A percentile compares a stretch with the other conserved stretches of the same genome.
These are phyloP conservation scores for Agonopterix heracliana DNA, from an alignment of 2,888 invertebrate species.

Conservation along the genomic window DNA sequence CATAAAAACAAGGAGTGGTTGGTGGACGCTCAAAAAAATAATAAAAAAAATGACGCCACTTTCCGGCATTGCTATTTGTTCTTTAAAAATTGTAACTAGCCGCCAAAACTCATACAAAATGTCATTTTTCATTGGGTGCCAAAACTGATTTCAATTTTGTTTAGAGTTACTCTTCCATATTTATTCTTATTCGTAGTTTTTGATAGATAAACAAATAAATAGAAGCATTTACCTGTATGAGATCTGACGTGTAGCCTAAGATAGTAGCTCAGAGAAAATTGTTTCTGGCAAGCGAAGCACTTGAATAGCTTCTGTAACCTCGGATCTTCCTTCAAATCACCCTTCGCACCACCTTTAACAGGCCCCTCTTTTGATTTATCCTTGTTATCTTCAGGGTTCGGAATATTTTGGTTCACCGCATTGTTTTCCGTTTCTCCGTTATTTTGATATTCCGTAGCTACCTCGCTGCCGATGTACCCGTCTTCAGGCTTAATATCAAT, in stretches of 20 bases:
- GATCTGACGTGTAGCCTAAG: constrained; percentile 62
- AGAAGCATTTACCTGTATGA: constrained; percentile 48
- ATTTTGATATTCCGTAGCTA: constrained; percentile 28
- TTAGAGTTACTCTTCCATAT: no score
- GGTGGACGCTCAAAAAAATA: no score
- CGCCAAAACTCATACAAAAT: no score
- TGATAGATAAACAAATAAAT: not conserved
- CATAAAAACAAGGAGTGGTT: no score
- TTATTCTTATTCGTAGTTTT: no score
- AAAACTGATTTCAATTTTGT: no score
- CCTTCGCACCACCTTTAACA: constrained; percentile 8
- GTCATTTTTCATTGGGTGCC: no score
- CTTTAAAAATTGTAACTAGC: no score
- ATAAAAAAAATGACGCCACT: no score
- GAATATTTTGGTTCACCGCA: constrained; percentile 5
- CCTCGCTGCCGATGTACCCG: constrained; percentile 58
- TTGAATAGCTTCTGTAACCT: constrained; percentile 60
- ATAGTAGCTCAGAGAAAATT: constrained; percentile 62
- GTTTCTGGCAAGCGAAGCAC: constrained; percentile 62
- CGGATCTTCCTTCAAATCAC: constrained; percentile 18
- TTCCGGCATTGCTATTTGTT: no score
- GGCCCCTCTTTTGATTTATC: constrained; percentile 1
- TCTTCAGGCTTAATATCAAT: constrained; percentile 64
- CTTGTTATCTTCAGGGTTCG: constrained; percentile 4
- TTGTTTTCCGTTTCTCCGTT: constrained; percentile 12